A percentile compares a stretch with the other conserved stretches of the same genome.
Conservation (phyloP, 2,797 vertebrate genomes). For the Pteropus rufus region DNA sequence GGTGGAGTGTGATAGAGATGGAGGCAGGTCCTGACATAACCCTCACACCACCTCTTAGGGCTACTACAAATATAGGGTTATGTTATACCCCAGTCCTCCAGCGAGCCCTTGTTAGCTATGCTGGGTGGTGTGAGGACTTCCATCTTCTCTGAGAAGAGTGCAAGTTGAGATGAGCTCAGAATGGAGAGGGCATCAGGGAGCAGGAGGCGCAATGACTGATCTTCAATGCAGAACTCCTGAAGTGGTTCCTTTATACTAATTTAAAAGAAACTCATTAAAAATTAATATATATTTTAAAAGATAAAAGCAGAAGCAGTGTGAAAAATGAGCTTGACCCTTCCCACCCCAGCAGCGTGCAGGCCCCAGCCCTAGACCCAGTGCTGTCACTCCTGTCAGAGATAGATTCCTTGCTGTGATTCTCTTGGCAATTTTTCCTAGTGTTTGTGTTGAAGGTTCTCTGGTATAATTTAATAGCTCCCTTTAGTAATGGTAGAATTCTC, state of each 20-base stretch:
- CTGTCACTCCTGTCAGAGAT: not conserved
- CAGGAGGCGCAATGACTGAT: not conserved
- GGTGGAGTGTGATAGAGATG: not conserved
- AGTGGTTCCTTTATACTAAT: not conserved
- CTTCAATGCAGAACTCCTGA: not conserved
- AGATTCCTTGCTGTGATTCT: not conserved
- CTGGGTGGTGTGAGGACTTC: not conserved
- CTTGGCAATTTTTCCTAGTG: not conserved
- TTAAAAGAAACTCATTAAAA: not conserved
- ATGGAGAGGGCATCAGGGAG: too few relatives aligned
- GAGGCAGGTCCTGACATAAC: too few relatives aligned
- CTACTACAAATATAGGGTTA: too few relatives aligned
- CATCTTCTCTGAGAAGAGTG: not conserved
- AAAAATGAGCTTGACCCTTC: not conserved
- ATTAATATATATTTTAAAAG: not conserved
- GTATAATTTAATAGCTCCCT: not conserved
- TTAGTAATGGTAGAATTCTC: not conserved
- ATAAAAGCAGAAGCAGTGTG: not conserved
- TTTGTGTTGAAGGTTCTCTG: not conserved
- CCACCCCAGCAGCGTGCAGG: not conserved
- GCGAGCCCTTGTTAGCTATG: not conserved
- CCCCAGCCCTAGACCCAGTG: too few relatives aligned
- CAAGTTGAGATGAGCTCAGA: not conserved
- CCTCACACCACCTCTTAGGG: not conserved
- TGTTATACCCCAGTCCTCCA: not conserved